These are phyloP conservation scores for Tachysurus vachellii DNA, from an alignment of 2,113 vertebrate genomes.

Conservation along the genomic window DNA sequence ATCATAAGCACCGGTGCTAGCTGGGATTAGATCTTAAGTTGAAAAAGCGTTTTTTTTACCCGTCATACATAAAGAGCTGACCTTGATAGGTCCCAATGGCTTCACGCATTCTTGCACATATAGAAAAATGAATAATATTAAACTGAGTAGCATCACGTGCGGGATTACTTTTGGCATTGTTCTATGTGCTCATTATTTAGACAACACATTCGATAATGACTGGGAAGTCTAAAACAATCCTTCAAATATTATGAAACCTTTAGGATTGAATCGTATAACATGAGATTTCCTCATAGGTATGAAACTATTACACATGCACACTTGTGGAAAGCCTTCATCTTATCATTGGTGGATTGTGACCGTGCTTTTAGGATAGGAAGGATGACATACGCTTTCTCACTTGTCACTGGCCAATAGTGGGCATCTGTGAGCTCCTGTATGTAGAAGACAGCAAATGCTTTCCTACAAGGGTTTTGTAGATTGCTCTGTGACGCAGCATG, in stretches of 20 bases:
- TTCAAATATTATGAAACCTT: not conserved
- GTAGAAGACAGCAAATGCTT: not conserved
- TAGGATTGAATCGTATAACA: not conserved
- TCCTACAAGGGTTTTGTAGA: not conserved
- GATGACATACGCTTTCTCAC: not conserved
- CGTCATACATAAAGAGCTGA: slow-evolving; percentile 25
- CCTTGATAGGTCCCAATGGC: slow-evolving; percentile 45
- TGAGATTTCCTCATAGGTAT: not conserved
- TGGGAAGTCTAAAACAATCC: not conserved
- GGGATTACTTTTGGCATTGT: not conserved
- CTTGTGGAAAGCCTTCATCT: not conserved
- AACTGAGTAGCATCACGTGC: no score
- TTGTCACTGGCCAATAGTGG: not conserved
- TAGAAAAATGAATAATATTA: not conserved
- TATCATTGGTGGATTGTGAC: not conserved
- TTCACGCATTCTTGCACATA: not conserved
- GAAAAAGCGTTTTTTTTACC: slow-evolving; percentile 1
- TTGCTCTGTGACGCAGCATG: not conserved
- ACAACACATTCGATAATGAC: not conserved
- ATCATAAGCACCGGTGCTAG: not conserved
- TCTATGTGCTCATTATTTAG: not conserved
- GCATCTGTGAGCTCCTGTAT: not conserved
- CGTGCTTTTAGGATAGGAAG: not conserved
- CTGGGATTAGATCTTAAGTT: slow-evolving; percentile 11
- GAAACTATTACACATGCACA: not conserved